Evolutionary conservation across 2,113 vertebrate genomes (phyloP).

Genomic region (Butastur rufipennis): DNA sequence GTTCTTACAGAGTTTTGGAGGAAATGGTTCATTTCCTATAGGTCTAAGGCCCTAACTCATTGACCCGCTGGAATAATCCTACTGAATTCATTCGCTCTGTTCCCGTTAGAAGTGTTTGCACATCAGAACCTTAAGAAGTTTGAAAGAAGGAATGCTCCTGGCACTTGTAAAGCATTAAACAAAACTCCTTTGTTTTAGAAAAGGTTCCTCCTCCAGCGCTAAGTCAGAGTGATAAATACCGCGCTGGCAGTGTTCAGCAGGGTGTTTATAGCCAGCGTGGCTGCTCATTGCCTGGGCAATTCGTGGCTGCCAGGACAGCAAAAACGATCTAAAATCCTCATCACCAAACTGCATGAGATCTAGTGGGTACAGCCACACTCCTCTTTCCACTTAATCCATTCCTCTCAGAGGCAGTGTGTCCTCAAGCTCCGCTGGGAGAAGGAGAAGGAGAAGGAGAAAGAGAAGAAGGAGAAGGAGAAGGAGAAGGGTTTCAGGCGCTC

Average conservation of each 20-base stretch:
- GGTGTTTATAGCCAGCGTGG: not conserved
- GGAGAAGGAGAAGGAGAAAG: too few species aligned
- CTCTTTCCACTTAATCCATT: not conserved
- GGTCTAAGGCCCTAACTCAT: not conserved
- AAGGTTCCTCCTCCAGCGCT: not conserved
- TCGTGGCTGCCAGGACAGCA: not conserved
- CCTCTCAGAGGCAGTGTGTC: not conserved
- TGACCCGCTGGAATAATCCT: not conserved
- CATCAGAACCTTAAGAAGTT: not conserved
- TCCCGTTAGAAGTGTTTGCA: fast-evolving
- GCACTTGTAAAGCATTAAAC: not conserved
- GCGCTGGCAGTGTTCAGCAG: not conserved
- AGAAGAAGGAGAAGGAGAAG: too few species aligned
- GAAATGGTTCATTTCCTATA: not conserved
- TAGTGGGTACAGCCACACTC: not conserved
- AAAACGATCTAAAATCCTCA: not conserved
- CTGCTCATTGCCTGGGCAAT: not conserved
- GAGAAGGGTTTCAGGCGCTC: not conserved
- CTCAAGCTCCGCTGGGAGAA: not conserved
- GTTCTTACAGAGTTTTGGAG: not conserved
- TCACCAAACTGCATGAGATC: not conserved
- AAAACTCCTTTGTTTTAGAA: not conserved
- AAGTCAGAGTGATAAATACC: not conserved
- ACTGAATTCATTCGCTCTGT: not conserved
- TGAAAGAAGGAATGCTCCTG: not conserved